Conservation (phyloP, 2,888 invertebrate genomes). For the Epinotia bilunana region DNA sequence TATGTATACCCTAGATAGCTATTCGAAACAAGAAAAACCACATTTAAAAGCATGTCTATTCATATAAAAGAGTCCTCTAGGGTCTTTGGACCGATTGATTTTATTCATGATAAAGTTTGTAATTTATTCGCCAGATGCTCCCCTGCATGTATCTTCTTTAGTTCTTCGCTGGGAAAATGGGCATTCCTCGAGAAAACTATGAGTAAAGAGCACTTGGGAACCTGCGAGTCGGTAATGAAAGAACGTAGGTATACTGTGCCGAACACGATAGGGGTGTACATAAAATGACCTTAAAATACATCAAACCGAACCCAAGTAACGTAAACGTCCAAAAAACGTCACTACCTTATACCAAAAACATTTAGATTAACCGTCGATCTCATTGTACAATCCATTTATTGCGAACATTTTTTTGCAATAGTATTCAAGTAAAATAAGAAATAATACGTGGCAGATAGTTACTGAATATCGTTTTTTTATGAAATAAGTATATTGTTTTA, state of each 20-base stretch:
- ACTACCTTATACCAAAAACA: constrained; percentile 15
- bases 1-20: not conserved
- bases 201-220: no score
- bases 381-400: no score
- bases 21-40: not conserved
- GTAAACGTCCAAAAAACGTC: constrained; percentile 29
- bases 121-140: not conserved
- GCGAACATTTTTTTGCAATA: no score
- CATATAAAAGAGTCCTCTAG: not conserved
- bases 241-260: not conserved
- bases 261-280: not conserved
- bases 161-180: not conserved
- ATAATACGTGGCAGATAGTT: no score
- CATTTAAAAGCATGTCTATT: not conserved
- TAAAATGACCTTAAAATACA: constrained; percentile 23
- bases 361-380: not conserved
- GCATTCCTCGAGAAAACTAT: not conserved
- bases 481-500: no score
- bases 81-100: not conserved
- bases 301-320: constrained; percentile 34
- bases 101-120: not conserved
- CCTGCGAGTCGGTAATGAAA: no score
- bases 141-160: not conserved
- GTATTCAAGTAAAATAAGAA: no score
- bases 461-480: no score